Base-by-base conservation (phyloP, 2,113 vertebrate species). In the Cariama cristata region DNA sequence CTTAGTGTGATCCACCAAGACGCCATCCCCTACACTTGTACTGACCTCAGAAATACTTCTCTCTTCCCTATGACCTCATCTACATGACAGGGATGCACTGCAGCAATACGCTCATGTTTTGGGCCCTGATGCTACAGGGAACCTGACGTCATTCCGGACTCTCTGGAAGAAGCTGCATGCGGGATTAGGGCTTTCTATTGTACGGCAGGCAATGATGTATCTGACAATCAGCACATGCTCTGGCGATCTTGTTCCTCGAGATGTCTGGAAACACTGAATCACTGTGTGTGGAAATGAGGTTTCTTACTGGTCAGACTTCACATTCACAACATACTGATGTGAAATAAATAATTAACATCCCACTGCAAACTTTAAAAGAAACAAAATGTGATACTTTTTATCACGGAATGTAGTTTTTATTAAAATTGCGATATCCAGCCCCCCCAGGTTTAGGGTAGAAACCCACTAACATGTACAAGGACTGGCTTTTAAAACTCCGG, bases 1-100 rank as follows among this genome's bases (percentile, higher is more conserved):
- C 0, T 0, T 35, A 69, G 47, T 3, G 63, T 47, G 79, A 81
- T 81, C 74, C 82, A 66, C 50, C 13, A 87, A 4, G 56, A 38
- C 8, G 49, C 72, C 4, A 6, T n/a, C 49, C 81, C 88, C 88
- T 84, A 19, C 76, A 14, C 93, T 74, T 9, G 63, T 6, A 45
- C n/a, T 3, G 86, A 79, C 49, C 89, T 91, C 24, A 71, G 60
- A 55, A 47, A 56, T 4, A 14, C 64, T 68, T 11, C 68, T 77
- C 85, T 56, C 60, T 52, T 93, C 59, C 67, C 94, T 56, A 44
- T 95, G 92, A 96, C 73, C 77, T 93, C 96, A 93, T 56, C 88
- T 16, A 1, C 12, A 17, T 12, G 52, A 15, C 30, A 2, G 73
- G 19, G 86, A 45, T 13, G 95, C 94, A 64, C 86, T 92, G 96